Evolutionary conservation across 2,113 vertebrate species (phyloP).

Genomic region (Telmatochromis sp.): DNA sequence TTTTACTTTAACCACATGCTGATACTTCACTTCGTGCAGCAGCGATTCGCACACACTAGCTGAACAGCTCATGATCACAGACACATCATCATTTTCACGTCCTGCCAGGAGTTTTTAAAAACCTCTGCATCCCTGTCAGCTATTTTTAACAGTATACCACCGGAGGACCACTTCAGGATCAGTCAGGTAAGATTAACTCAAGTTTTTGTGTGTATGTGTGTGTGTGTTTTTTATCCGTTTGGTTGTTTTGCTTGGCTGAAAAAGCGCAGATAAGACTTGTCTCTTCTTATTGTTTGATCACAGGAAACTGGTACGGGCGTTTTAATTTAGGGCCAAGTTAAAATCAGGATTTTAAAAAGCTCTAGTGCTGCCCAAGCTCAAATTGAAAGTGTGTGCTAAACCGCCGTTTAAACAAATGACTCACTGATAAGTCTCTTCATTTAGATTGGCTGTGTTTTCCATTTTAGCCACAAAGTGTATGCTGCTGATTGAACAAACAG

Average conservation of each 20-base stretch:
- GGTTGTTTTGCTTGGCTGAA: not conserved
- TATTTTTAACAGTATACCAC: not conserved
- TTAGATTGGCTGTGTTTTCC: not conserved
- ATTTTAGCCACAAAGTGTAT: not conserved
- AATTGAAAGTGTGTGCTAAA: not conserved
- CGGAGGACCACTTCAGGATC: not conserved
- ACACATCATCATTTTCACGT: not conserved
- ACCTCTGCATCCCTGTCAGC: not conserved
- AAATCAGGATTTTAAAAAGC: not conserved
- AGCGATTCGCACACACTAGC: not conserved
- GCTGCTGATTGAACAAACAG: not conserved
- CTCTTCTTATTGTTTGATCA: not conserved
- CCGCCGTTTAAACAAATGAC: not conserved
- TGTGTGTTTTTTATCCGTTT: not conserved
- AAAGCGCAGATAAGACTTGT: no score
- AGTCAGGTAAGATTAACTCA: not conserved
- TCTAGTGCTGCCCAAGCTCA: not conserved
- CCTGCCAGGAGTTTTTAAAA: not conserved
- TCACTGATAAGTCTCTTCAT: not conserved
- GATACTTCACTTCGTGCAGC: not conserved
- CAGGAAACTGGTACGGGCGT: not conserved
- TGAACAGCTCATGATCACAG: not conserved
- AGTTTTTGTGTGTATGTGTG: not conserved
- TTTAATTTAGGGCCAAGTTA: not conserved
- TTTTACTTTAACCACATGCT: slow-evolving; percentile 8